Evolutionary conservation across 2,797 vertebrate genomes (phyloP), one percentile per base, ranked within the genome.

Genomic region (Sciurus carolinensis): DNA sequence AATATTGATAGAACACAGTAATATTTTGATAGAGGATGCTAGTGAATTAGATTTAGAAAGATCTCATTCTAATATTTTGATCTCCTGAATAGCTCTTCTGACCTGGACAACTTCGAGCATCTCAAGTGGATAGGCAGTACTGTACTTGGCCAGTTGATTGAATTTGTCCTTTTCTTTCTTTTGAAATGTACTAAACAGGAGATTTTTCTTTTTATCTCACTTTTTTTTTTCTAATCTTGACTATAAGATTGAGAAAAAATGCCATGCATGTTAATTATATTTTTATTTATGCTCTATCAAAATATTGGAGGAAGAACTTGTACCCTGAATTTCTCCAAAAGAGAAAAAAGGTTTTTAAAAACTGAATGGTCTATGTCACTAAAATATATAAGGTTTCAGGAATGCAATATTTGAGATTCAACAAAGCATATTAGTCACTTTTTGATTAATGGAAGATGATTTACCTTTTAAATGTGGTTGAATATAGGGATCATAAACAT

Each of bases 201-300:
- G 14, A 88, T 72, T 81, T 47, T 80, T 36, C 84, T 95, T 71
- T 59, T 42, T 42, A 76, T 82, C 14, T 85, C n/a, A 44, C 39
- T 39, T 39, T 39, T 39, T 39, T 39, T 39, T 39, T 39, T 39
- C 73, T 73, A 92, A 66, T 87, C 42, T 82, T 87, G 54, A 36
- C 47, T 73, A 47, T 17, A 30, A 79, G 15, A 64, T n/a, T 77
- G 14, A 72, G 33, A 82, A 22, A 75, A 84, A 54, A 54, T 69
- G 30, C 71, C 57, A 92, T n/a, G 14, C 2, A 17, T 30, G 20
- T 39, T n/a, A 4, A 14, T 88, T 90, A 71, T 69, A 47, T 62
- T 87, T 93, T 94, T n/a, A 89, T 28, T 79, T 72, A 42, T 57
- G 20, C 4, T 93, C 84, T 90, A 90, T 90, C 15, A n/a, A 90